Base-by-base conservation (phyloP, 2,888 invertebrate genomes). In the Phortica okadai region DNA sequence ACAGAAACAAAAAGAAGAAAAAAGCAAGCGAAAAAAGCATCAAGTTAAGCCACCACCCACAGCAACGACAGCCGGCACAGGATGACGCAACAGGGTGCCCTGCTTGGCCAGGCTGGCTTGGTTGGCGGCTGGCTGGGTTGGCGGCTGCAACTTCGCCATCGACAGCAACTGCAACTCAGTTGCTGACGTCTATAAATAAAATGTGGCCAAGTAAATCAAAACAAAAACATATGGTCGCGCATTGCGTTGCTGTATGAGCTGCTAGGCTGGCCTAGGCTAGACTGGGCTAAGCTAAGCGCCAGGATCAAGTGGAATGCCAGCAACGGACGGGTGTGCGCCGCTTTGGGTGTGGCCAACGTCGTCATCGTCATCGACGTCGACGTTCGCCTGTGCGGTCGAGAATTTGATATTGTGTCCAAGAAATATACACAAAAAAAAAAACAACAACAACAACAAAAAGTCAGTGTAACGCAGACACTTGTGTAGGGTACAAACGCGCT, bases 11-110 rank as follows among this genome's bases (percentile, higher is more conserved):
- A 16, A 59, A 59, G 7, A 59, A 59, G 16, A 59, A 59, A 59
- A 45, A 45, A 45, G 0, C 45, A 58, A 69, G 59, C 45, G 67
- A 33, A 69, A 67, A 45, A 72, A 72, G 33, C 10, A 62, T 62
- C 16, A 25, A 64, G n/a, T 66, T 64, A 21, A 79, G 79, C 86
- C 87, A 75, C 74, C 78, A 87, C 87, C 87, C 87, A 87, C 87
- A 81, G 87, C 83, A 67, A 42, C 64, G 67, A 66, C 74, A 50
- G 78, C 67, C 86, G 81, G 79, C 83, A 81, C 83, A 81, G 75
- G 84, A 89, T 89, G 89, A 89, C 89, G 89, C 89, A 89, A 89
- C 89, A 88, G 89, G 89, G 89, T 82, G 84, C 83, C 84, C 66
- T 64, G 50, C 41, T 14, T 66, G n/a, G 66, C 56, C 54, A 76